These are phyloP conservation scores for Morbakka virulenta DNA, from an alignment of 30 jellyfish, hydroid and myxozoan genomes.

Conservation along the genomic window DNA sequence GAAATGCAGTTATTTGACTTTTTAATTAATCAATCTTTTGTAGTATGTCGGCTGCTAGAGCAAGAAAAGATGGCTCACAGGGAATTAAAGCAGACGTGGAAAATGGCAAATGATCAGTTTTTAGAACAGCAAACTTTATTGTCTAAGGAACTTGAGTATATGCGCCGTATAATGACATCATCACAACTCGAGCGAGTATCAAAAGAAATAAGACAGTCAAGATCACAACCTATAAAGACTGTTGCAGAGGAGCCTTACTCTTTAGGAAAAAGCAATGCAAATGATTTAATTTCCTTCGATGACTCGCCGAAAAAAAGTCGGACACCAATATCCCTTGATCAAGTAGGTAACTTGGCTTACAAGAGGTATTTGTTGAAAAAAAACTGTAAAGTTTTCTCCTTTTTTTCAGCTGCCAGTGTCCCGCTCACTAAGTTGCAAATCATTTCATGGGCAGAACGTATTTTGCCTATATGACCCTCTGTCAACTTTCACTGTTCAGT, in stretches of 20 bases:
- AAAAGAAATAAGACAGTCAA: conserved; percentile 42
- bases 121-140: conserved; percentile 71
- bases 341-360: too few relatives aligned
- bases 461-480: too few relatives aligned
- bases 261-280: neutral
- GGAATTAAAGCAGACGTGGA: conserved; percentile 89
- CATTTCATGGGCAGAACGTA: too few relatives aligned
- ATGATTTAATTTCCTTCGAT: conserved; percentile 44
- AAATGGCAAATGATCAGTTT: conserved; percentile 82
- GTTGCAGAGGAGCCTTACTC: conserved; percentile 9
- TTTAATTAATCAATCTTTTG: too few relatives aligned
- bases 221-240: conserved; percentile 47
- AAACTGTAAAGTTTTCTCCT: too few relatives aligned
- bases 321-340: neutral
- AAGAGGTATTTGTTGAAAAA: too few relatives aligned
- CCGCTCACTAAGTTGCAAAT: too few relatives aligned
- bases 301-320: conserved; percentile 28
- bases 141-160: conserved; percentile 60
- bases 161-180: conserved; percentile 59
- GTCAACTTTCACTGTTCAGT: too few relatives aligned
- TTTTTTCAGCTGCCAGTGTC: too few relatives aligned
- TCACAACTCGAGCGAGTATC: conserved; percentile 83
- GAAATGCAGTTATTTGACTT: neutral
- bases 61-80: conserved; percentile 81
- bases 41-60: conserved; percentile 85